phyloP scores from a whole-genome alignment of 2,797 vertebrate species.

The Anas capensis region DNA sequence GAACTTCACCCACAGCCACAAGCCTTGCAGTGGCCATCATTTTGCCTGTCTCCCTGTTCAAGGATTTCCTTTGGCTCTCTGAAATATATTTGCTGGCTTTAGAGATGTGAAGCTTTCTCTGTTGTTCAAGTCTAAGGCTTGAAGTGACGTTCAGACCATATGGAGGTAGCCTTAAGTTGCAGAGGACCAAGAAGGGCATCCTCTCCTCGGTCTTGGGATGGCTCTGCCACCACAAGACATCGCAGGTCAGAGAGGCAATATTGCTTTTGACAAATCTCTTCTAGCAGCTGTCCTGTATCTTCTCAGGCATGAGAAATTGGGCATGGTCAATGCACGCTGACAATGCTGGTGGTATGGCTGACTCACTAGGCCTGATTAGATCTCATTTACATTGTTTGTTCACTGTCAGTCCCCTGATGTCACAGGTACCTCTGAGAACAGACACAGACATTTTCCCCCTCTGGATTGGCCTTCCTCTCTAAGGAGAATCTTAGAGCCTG shows the following conservation, averaged over 20 bases:
- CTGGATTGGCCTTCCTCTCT: not conserved
- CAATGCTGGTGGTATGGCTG: conserved; percentile 13
- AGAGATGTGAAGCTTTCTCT: not conserved
- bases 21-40: not conserved
- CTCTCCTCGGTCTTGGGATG: not conserved
- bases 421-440: conserved; percentile 25
- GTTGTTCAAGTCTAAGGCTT: not conserved
- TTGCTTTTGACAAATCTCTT: conserved; percentile 31
- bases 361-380: conserved; percentile 25
- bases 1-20: not conserved
- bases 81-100: not conserved
- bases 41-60: not conserved
- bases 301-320: conserved; percentile 1
- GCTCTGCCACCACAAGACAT: not conserved
- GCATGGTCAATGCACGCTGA: conserved; percentile 31
- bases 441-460: not conserved
- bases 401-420: conserved; percentile 23
- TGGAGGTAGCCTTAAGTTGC: not conserved
- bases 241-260: not conserved
- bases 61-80: not conserved
- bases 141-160: not conserved
- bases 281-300: not conserved
- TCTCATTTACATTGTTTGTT: conserved; percentile 45
- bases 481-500: not conserved
- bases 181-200: not conserved